Evolutionary conservation across 2,888 invertebrate genomes (phyloP).

Genomic region (Dinocampus coccinellae): DNA sequence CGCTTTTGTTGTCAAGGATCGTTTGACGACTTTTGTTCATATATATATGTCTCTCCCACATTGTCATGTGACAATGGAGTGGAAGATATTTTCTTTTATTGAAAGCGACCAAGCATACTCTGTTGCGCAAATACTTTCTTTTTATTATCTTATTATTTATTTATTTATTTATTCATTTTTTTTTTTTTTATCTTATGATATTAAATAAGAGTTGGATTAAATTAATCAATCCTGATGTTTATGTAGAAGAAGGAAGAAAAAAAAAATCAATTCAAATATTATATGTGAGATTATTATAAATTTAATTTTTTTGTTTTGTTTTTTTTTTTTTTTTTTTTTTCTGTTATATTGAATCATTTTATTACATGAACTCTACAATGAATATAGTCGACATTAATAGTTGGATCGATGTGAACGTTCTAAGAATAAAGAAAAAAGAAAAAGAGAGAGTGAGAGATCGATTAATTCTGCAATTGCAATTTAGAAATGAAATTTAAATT

Average conservation of each 20-base stretch:
- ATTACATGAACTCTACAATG: not conserved
- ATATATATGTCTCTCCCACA: not conserved
- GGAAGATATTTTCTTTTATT: slow-evolving; percentile 1
- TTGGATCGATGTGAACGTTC: slow-evolving; percentile 39
- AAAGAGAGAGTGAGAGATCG: too few relatives aligned
- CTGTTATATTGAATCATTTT: slow-evolving; percentile 28
- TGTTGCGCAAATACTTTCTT: not conserved
- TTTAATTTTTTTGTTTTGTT: not conserved
- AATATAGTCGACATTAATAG: slow-evolving; percentile 11
- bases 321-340: not conserved
- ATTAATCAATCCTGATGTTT: not conserved
- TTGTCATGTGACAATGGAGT: not conserved
- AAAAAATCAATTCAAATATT: not conserved
- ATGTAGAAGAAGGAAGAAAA: too few relatives aligned
- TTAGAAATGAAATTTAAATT: slow-evolving; percentile 33
- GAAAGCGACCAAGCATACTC: not conserved
- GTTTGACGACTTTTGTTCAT: slow-evolving; percentile 23
- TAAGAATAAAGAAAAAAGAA: slow-evolving; percentile 46
- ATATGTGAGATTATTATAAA: not conserved
- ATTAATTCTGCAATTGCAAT: slow-evolving; percentile 37
- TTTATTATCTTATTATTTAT: too few relatives aligned
- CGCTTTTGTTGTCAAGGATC: slow-evolving; percentile 26
- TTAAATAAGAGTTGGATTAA: not conserved
- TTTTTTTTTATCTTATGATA: not conserved
- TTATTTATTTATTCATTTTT: too few relatives aligned